Conservation (phyloP, 2,888 invertebrate genomes). For the Ennomos fuscantarius region DNA sequence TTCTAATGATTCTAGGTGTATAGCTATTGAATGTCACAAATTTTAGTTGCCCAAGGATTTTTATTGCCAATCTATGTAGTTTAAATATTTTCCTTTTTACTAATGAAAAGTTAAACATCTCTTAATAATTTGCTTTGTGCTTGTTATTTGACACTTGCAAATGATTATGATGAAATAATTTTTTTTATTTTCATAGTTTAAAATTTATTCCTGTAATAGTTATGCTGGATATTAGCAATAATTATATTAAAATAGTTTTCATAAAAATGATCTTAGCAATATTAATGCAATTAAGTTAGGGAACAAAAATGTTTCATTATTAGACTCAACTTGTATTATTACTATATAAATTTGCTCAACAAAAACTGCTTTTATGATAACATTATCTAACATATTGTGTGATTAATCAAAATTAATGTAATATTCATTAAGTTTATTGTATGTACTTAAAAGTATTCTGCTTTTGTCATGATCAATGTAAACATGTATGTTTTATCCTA, state of each 20-base stretch:
- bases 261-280: constrained; percentile 1
- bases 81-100: neutral
- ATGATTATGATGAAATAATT: too few species aligned
- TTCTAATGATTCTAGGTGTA: constrained; percentile 12
- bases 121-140: too few species aligned
- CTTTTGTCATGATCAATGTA: constrained; percentile 1
- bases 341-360: constrained; percentile 24
- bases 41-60: neutral
- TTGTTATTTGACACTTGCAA: too few species aligned
- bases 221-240: too few species aligned
- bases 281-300: constrained; percentile 19
- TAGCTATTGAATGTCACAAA: constrained; percentile 16
- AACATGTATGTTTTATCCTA: neutral
- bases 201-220: too few species aligned
- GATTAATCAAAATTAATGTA: constrained; percentile 11
- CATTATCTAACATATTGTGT: constrained; percentile 2
- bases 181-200: too few species aligned
- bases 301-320: constrained; percentile 27
- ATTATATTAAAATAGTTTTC: neutral
- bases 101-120: too few species aligned
- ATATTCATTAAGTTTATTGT: constrained; percentile 7
- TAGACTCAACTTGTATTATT: neutral
- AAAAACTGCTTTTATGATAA: constrained; percentile 25
- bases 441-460: constrained; percentile 23
- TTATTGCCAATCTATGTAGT: neutral